Evolutionary conservation across 1,140 invertebrate genomes (phyloP).

Genomic region (Drosophila neocordata): DNA sequence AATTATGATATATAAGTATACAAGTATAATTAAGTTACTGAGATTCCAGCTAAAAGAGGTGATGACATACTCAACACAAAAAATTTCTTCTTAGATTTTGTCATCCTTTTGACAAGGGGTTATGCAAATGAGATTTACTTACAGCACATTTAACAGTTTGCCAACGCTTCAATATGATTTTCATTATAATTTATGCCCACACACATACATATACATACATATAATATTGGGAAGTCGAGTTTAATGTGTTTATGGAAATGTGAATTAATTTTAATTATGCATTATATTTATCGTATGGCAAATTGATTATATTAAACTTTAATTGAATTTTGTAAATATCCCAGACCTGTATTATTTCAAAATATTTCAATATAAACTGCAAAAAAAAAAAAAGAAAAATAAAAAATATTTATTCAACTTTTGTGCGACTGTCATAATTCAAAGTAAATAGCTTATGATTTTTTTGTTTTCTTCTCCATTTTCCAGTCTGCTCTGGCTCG

Average conservation of each 20-base stretch:
- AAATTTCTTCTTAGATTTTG: not conserved
- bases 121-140: conserved; percentile 2
- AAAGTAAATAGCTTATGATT: conserved; percentile 17
- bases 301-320: conserved; percentile 47
- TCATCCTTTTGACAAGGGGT: not conserved
- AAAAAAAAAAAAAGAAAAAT: not conserved
- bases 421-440: conserved; percentile 27
- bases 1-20: conserved; percentile 5
- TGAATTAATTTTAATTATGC: conserved; percentile 47
- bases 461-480: not conserved
- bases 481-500: conserved; percentile 4
- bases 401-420: conserved; percentile 25
- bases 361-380: conserved; percentile 3
- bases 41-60: not conserved
- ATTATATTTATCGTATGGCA: conserved; percentile 22
- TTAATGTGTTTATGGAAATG: conserved; percentile 26
- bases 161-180: conserved; percentile 6
- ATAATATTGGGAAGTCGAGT: not conserved
- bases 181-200: conserved; percentile 14
- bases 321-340: conserved; percentile 44
- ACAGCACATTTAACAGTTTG: conserved; percentile 11
- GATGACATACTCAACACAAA: too few relatives aligned
- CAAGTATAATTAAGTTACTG: not conserved
- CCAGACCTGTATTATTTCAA: conserved; percentile 6
- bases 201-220: not conserved